Evolutionary conservation across 1,140 invertebrate genomes (phyloP), one percentile per base, ranked within the genome.

Genomic region (Lanistes nyassanus): DNA sequence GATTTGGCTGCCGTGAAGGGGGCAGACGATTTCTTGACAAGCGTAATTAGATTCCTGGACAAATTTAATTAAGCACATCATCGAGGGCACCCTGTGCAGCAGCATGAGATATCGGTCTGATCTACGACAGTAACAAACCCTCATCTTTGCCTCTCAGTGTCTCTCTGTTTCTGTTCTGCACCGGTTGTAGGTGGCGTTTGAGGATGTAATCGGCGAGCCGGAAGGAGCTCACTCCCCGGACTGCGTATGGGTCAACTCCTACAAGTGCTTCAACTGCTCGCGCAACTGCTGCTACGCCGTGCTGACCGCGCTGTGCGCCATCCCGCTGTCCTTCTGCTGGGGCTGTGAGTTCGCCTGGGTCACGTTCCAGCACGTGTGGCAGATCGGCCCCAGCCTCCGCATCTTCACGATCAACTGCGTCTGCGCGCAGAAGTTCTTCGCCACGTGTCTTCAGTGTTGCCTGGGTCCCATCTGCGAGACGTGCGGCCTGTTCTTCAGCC

Each of bases 121-220:
- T n/a, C n/a, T n/a, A n/a, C n/a, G n/a, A n/a, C n/a, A n/a, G n/a
- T n/a, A n/a, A n/a, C n/a, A n/a, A n/a, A n/a, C n/a, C n/a, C n/a
- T n/a, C n/a, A n/a, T n/a, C n/a, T n/a, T n/a, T n/a, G n/a, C n/a
- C n/a, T n/a, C n/a, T n/a, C n/a, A n/a, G n/a, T n/a, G n/a, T n/a
- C n/a, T n/a, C n/a, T n/a, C n/a, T n/a, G 9, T 29, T 67, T 47
- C 53, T 34, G 3, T 73, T 60, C 37, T 75, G 39, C 68, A 26
- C 23, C n/a, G 39, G 39, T 73, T 81, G 42, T 39, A 85, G 84
- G 79, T 82, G 16, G 39, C 62, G 26, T 95, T 94, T 92, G 92
- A 93, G 77, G 93, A 95, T 78, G 92, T 94, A 53, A 92, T 95
- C 58, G 94, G 93, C 0, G 94, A 95, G 87, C 93, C 94, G 19